Percentiles rank a stretch among this genome's conserved stretches.
phyloP scores from a whole-genome alignment of 1,140 invertebrate genomes.

The Drosophila teissieri region DNA sequence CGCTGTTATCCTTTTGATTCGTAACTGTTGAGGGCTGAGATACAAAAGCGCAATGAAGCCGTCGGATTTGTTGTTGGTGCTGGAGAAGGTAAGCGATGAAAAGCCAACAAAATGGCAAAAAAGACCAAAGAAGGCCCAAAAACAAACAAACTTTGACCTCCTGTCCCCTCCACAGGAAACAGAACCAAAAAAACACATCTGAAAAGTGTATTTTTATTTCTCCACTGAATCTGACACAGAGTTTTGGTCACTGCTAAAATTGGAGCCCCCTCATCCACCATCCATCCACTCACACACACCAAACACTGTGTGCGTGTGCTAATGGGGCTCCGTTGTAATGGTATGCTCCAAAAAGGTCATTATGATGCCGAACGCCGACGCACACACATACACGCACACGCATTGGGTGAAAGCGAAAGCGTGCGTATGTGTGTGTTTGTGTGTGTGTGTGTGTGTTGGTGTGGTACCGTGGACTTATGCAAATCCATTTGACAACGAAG shows the following conservation, averaged over 20 bases:
- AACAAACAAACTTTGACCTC: slow-evolving; percentile 4
- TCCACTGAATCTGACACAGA: slow-evolving; percentile 28
- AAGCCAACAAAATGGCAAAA: neutral
- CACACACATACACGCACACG: slow-evolving; percentile 27
- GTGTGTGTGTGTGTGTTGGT: slow-evolving; percentile 4
- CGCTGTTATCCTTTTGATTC: slow-evolving; percentile 11
- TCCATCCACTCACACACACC: neutral
- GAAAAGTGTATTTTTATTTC: slow-evolving; percentile 29
- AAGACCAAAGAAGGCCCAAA: neutral
- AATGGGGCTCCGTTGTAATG: slow-evolving; percentile 69
- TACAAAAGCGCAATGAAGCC: slow-evolving; percentile 66
- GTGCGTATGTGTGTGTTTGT: slow-evolving; percentile 34
- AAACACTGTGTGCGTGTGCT: slow-evolving; percentile 29
- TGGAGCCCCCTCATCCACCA: slow-evolving; percentile 48
- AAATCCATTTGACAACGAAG: slow-evolving; percentile 72
- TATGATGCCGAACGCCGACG: slow-evolving; percentile 69
- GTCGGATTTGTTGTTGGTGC: slow-evolving; percentile 78
- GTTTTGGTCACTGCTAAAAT: slow-evolving; percentile 66
- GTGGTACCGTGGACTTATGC: slow-evolving; percentile 61
- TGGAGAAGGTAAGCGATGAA: slow-evolving; percentile 76
- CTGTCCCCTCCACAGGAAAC: neutral
- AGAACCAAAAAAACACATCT: neutral
- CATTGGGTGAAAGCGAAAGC: slow-evolving; percentile 2
- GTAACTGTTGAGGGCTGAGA: slow-evolving; percentile 29
- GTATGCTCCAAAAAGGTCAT: slow-evolving; percentile 69